Evolutionary conservation across 2,888 invertebrate species (phyloP), one percentile per base, ranked within the genome.

Genomic region (Plemyria rubiginata): DNA sequence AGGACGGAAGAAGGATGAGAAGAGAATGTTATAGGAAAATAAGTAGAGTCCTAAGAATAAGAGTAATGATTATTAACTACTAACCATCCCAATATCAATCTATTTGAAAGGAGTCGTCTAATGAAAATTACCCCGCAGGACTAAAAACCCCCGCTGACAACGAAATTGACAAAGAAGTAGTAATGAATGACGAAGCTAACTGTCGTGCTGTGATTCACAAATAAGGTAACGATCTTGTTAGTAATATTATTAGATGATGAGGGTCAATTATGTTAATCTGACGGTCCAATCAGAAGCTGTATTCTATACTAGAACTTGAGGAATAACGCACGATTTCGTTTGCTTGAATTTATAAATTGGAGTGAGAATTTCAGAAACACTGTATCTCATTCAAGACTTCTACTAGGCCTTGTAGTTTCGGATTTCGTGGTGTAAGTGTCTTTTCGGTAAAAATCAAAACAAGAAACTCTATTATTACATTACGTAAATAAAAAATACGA

Each of bases 81-180:
- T 22, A 38, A 36, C 59, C 45, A 57, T 66, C n/a, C 54, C 40
- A 53, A 55, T 60, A 72, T 66, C 62, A 72, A 77, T 74, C 62
- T 52, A 70, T 56, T 65, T 52, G 55, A 62, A 66, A 67, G 51
- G 60, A 60, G 65, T 53, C 63, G 70, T 67, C 66, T 65, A 63
- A 60, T 64, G 71, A 72, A 71, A 77, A 76, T 72, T 76, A 64
- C 80, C 43, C 77, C 43, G 63, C 76, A 68, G 78, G 80, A 70
- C 57, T 41, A 15, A 16, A 29, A 51, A 36, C 59, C 73, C 74
- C 72, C 46, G 54, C 74, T 62, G 75, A 54, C 67, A 65, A 69
- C 60, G 49, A 73, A 71, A 78, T 78, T 73, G 71, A 43, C 61
- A 61, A 58, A 62, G 62, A 67, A 62, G 41, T 41, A 9, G 11